Evolutionary conservation across 2,113 vertebrate species (phyloP).

Genomic region (Mola mola): DNA sequence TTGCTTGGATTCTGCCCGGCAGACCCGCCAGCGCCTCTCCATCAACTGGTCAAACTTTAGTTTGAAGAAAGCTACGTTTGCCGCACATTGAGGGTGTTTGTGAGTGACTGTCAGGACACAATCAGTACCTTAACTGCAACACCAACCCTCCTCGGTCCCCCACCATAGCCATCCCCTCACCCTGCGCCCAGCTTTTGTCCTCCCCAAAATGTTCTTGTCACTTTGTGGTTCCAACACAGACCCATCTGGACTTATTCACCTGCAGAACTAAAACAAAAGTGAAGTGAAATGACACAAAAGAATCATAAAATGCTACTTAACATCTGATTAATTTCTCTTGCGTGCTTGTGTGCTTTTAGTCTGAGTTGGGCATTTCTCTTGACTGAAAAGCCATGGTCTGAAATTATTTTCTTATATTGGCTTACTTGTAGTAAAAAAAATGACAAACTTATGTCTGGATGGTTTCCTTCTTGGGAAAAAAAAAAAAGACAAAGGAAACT

Average conservation of each 20-base stretch:
- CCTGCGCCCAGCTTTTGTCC: slow-evolving; percentile 40
- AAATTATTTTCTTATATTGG: slow-evolving; percentile 81
- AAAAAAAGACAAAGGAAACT: slow-evolving; percentile 61
- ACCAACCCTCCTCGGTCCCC: slow-evolving; percentile 71
- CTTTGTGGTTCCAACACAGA: slow-evolving; percentile 83
- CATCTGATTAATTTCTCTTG: slow-evolving; percentile 81
- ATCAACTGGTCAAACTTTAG: slow-evolving; percentile 99
- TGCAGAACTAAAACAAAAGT: slow-evolving; percentile 79
- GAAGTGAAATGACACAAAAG: slow-evolving; percentile 57
- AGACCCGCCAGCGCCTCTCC: slow-evolving; percentile 95
- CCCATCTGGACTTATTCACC: slow-evolving; percentile 82
- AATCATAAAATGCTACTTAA: slow-evolving; percentile 81
- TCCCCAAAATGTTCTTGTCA: slow-evolving; percentile 80
- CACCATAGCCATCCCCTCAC: slow-evolving; percentile 49
- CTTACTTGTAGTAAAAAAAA: slow-evolving; percentile 81
- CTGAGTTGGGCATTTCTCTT: slow-evolving; percentile 86
- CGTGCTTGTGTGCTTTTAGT: slow-evolving; percentile 91
- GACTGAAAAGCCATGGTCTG: slow-evolving; percentile 85
- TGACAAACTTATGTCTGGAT: slow-evolving; percentile 85
- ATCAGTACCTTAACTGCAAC: slow-evolving; percentile 75
- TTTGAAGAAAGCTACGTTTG: slow-evolving; percentile 97
- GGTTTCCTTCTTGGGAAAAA: slow-evolving; percentile 68
- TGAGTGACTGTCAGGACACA: slow-evolving; percentile 78
- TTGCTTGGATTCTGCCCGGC: slow-evolving; percentile 96
- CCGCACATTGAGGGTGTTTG: slow-evolving; percentile 88